Evolutionary conservation across 2,797 vertebrate genomes (phyloP).

Genomic region (Emys orbicularis): DNA sequence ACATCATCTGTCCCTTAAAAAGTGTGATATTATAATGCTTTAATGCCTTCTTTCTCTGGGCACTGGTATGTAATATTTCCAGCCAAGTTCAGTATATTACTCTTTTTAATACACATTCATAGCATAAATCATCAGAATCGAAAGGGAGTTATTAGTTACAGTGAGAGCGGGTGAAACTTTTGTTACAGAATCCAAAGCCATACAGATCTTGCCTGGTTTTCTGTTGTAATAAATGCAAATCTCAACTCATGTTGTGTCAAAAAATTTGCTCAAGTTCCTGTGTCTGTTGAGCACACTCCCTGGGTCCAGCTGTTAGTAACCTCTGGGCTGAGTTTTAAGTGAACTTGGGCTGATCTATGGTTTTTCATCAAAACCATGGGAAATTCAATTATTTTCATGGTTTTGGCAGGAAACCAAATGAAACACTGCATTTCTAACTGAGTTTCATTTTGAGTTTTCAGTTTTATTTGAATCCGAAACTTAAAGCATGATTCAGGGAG

Average conservation of each 20-base stretch:
- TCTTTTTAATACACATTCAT: background rate
- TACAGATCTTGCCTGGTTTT: background rate
- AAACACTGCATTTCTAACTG: background rate
- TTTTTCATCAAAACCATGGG: conserved; percentile 36
- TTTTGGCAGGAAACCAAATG: background rate
- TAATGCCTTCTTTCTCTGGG: background rate
- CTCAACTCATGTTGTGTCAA: background rate
- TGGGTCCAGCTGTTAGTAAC: background rate
- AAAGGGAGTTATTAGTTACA: background rate
- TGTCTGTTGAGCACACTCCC: conserved; percentile 17
- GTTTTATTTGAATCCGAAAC: background rate
- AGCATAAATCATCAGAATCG: background rate
- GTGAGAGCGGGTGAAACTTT: background rate
- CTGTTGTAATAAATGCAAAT: background rate
- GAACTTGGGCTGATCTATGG: background rate
- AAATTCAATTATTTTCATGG: conserved; percentile 54
- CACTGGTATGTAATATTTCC: conserved; percentile 3
- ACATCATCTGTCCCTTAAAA: conserved; percentile 9
- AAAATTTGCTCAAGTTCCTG: background rate
- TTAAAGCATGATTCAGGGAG: background rate
- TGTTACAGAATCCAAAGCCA: background rate
- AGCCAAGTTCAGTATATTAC: fast-evolving
- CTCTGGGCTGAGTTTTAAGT: background rate
- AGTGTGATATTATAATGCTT: background rate
- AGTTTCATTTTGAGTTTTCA: background rate